Percentiles rank a stretch among this genome's conserved stretches.
Conservation (phyloP, 1,140 invertebrate species). For the Hyphantria cunea region DNA sequence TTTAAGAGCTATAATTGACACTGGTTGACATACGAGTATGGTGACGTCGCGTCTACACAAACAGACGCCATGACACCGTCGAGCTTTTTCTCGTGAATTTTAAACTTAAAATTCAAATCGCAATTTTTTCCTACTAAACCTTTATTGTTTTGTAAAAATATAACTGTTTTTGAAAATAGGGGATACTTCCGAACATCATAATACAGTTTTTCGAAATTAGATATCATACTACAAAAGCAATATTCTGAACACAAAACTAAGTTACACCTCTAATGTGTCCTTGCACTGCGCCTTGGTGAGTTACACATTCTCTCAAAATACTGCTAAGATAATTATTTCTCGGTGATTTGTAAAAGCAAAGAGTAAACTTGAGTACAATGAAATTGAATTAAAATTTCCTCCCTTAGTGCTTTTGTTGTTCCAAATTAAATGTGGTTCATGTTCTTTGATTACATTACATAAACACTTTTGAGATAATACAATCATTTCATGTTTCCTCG, state of each 20-base stretch:
- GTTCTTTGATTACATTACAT: constrained; percentile 2
- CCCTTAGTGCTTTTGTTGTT: constrained; percentile 1
- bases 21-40: no score
- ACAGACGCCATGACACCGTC: no score
- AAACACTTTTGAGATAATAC: constrained; percentile 12
- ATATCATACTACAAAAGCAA: neutral
- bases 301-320: constrained; percentile 4
- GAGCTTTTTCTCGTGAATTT: no score
- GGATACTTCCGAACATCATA: no score
- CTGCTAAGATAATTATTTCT: constrained; percentile 12
- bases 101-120: no score
- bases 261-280: neutral
- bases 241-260: neutral
- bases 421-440: constrained; percentile 2
- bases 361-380: constrained; percentile 13
- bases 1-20: no score
- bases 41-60: no score
- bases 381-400: constrained; percentile 18
- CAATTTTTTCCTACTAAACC: no score
- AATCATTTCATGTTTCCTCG: neutral
- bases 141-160: no score
- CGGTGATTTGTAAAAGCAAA: constrained; percentile 16
- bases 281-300: neutral
- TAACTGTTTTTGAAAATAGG: no score
- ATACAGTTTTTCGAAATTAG: no score